Evolutionary conservation across 1,140 invertebrate species (phyloP).

Genomic region (Lasioglossum baleicum): DNA sequence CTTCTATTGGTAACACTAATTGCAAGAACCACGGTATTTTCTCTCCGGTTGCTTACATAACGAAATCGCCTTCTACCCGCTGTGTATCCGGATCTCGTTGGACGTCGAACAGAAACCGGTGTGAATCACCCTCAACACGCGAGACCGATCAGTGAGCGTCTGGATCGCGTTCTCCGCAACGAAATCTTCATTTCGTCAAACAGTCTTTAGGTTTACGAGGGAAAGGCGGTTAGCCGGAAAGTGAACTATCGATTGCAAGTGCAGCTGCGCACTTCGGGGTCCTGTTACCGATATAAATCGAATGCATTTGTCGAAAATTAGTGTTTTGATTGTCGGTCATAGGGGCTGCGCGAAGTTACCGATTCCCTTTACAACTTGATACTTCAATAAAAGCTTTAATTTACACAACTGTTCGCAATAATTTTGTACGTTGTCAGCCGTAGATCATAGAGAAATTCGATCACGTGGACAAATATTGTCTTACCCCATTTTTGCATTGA

Average conservation of each 20-base stretch:
- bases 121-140: constrained; percentile 54
- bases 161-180: background rate
- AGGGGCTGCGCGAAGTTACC: too few relatives aligned
- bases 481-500: too few relatives aligned
- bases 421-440: too few relatives aligned
- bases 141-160: constrained; percentile 35
- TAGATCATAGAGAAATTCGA: too few relatives aligned
- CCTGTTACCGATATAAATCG: background rate
- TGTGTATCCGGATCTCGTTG: constrained; percentile 48
- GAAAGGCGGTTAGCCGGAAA: background rate
- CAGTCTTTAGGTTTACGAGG: background rate
- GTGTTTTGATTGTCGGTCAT: too few relatives aligned
- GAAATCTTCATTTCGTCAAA: constrained; percentile 37
- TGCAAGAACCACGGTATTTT: constrained; percentile 59
- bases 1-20: constrained; percentile 58
- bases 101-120: constrained; percentile 27
- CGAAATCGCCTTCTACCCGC: constrained; percentile 42
- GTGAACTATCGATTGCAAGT: background rate
- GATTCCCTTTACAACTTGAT: too few relatives aligned
- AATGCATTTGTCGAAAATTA: too few relatives aligned
- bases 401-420: too few relatives aligned
- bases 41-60: constrained; percentile 52
- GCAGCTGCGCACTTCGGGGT: background rate
- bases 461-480: too few relatives aligned
- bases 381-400: too few relatives aligned